Evolutionary conservation across 2,113 vertebrate genomes (phyloP), one percentile per base, ranked within the genome.

Genomic region (Pomatorhinus ruficollis): DNA sequence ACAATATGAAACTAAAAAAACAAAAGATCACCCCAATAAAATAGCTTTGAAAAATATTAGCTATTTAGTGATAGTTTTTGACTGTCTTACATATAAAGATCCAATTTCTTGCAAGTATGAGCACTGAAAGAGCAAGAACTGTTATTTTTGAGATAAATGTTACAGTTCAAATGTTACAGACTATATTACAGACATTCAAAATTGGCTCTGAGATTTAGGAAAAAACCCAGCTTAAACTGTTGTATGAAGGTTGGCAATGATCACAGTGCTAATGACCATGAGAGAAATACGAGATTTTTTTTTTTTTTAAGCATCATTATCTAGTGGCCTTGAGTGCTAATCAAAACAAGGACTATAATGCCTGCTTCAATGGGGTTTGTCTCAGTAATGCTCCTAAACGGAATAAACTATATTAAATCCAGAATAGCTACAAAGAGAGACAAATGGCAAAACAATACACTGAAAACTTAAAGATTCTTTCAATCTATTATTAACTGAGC

Each of bases 261-360:
- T 81, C 86, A 92, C 22, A 71, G 83, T 75, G 79, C 79, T 96
- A 92, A 93, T 61, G 85, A 94, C 60, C 83, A 89, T 33, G 39
- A 75, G 31, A 89, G 39, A 84, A 89, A 94, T 39, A 90, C 0
- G 0, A 69, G 44, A 22, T 40, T 25, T 49, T 76, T 79, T 83
- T 24, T 83, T 89, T 93, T 91, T 93, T 91, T 33, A 82, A 78
- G 65, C 68, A 88, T 88, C 56, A 56, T 92, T 93, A 94, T 96
- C 76, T 64, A 75, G 52, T 84, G 93, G 90, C 83, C 60, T 68
- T 88, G 88, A 96, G 76, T 84, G 90, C 90, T 95, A 95, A 96
- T 90, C 93, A 96, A 95, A 96, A 83, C 79, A 95, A 81, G 49
- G 56, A 64, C 69, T 89, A 31, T 78, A 96, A 94, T 92, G 95